Evolutionary conservation across 2,888 invertebrate species (phyloP), one percentile per base, ranked within the genome.

Genomic region (Sarcophaga rosellei): DNA sequence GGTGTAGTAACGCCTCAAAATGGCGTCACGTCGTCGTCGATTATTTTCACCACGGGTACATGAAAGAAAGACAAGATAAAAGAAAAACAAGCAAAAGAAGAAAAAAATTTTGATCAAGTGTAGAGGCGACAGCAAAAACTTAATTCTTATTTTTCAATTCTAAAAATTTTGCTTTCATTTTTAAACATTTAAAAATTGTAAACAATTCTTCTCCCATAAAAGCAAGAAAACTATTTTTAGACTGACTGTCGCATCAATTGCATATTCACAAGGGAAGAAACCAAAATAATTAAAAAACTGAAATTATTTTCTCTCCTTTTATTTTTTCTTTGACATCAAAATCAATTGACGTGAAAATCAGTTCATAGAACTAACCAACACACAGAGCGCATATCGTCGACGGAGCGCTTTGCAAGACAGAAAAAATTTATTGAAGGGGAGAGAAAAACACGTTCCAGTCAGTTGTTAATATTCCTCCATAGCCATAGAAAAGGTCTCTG

Each of bases 71-170:
- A 89, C 89, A 88, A 82, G 89, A 88, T 89, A 88, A 91, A 91
- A 90, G 87, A 90, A 89, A 89, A 91, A 90, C 75, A 82, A 86
- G 72, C 88, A 89, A 88, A 89, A 87, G 88, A 85, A 88, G 90
- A 89, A 89, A 90, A 90, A 91, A 89, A 88, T 89, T 90, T 89
- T 91, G 90, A 90, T 90, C 91, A 90, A 90, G 91, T 90, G 90
- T 90, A 91, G 91, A 91, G 91, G 91, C 91, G 89, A 89, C 89
- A 88, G 77, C 85, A 84, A 87, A 88, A 86, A 84, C 80, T 87
- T 86, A 53, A 88, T 85, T 88, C 88, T 88, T 83, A 90, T 89
- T 90, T 89, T 83, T 35, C 35, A 76, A 87, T 85, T 89, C 76
- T 81, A 74, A 70, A 68, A 78, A 20, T 73, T 78, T 84, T 78